Percentiles rank a stretch among this genome's conserved stretches.
These are phyloP conservation scores for Anagrus nilaparvatae DNA, from an alignment of 1,140 invertebrate species.

Conservation along the genomic window DNA sequence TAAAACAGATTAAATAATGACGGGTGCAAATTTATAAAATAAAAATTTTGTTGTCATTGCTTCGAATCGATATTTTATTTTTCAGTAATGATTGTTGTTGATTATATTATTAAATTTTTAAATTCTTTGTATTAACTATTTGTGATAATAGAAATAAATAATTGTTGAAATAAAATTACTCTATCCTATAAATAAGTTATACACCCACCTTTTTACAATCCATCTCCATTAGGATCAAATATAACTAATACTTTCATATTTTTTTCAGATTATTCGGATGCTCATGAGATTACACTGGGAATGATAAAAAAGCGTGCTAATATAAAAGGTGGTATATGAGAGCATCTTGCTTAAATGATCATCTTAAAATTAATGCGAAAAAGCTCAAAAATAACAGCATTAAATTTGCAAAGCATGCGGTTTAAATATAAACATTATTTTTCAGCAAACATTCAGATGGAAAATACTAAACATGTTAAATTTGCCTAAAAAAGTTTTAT, in stretches of 20 bases:
- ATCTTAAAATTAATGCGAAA: slow-evolving; percentile 41
- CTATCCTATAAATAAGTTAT: too few relatives aligned
- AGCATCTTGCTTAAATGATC: slow-evolving; percentile 45
- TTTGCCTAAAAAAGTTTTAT: slow-evolving; percentile 43
- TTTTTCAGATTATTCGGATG: slow-evolving; percentile 43
- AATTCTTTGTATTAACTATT: too few relatives aligned
- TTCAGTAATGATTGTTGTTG: slow-evolving; percentile 32
- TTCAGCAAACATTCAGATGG: slow-evolving; percentile 38
- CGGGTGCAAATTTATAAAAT: too few relatives aligned
- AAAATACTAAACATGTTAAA: slow-evolving; percentile 45
- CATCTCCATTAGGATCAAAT: too few relatives aligned
- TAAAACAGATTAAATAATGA: slow-evolving; percentile 9
- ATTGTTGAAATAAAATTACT: too few relatives aligned
- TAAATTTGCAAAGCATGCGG: slow-evolving; percentile 34
- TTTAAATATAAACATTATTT: slow-evolving; percentile 37
- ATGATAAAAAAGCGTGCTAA: too few relatives aligned
- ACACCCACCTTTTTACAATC: too few relatives aligned
- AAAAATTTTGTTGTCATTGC: too few relatives aligned
- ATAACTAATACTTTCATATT: slow-evolving; percentile 43
- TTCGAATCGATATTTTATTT: not conserved
- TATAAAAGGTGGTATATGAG: too few relatives aligned
- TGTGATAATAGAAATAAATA: too few relatives aligned
- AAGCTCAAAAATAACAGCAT: slow-evolving; percentile 39
- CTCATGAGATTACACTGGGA: slow-evolving; percentile 40
- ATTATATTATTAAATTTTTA: slow-evolving; percentile 26